Evolutionary conservation across 2,888 invertebrate species (phyloP).

Genomic region (Luperina testacea): DNA sequence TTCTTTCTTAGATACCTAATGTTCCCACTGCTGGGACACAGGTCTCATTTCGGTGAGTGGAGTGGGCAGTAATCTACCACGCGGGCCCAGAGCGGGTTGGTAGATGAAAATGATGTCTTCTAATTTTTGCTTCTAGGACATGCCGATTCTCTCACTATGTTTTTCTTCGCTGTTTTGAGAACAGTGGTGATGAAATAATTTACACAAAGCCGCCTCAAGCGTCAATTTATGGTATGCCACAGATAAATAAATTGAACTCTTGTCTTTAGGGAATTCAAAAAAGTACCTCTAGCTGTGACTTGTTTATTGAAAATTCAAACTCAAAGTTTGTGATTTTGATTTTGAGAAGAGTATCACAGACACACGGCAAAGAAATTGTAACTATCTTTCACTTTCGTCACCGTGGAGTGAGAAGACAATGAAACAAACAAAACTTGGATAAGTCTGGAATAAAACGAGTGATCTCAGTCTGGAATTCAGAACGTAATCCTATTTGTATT

Average conservation of each 20-base stretch:
- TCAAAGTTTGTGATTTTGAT: background rate
- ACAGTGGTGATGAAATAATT: background rate
- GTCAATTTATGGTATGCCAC: background rate
- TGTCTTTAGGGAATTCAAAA: background rate
- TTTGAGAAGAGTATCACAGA: background rate
- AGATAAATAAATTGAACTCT: background rate
- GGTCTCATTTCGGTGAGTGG: background rate
- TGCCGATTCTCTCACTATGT: background rate
- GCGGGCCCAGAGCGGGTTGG: background rate
- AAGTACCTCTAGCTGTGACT: background rate
- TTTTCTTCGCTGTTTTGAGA: background rate
- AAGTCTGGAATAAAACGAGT: slow-evolving; percentile 12
- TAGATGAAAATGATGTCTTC: background rate
- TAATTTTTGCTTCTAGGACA: background rate
- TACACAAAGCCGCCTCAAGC: no score
- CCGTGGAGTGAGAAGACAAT: slow-evolving; percentile 4
- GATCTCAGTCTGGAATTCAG: slow-evolving; percentile 19
- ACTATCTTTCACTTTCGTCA: slow-evolving; percentile 1
- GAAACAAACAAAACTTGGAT: slow-evolving; percentile 20
- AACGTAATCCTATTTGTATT: slow-evolving; percentile 63
- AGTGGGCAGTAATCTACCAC: background rate
- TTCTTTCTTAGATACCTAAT: no score
- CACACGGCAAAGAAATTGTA: background rate
- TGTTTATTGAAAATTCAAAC: background rate
- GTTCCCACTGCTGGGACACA: background rate